These are phyloP conservation scores for Dicyrtoma fusca DNA, from an alignment of 2,888 invertebrate species.

Conservation along the genomic window DNA sequence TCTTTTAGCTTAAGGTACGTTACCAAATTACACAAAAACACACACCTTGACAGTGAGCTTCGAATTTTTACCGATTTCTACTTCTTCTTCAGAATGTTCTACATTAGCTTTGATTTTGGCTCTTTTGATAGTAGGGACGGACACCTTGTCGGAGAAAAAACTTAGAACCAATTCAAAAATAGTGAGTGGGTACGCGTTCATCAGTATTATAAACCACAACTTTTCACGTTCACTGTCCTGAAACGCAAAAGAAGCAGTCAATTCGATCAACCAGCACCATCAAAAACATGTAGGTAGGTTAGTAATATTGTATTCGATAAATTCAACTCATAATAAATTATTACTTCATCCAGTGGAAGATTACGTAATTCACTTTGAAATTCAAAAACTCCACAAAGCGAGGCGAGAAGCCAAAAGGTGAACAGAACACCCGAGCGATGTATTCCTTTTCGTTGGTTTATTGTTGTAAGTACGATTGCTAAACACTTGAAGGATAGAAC, in stretches of 20 bases:
- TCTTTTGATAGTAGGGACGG: no score
- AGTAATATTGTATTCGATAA: no score
- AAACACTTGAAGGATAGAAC: conserved; percentile 18
- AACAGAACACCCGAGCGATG: conserved; percentile 87
- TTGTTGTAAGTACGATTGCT: conserved; percentile 66
- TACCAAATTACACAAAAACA: no score
- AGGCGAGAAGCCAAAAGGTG: conserved; percentile 67
- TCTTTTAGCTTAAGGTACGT: no score
- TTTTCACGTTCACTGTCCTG: conserved; percentile 3
- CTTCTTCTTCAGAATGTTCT: no score
- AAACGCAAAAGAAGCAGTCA: background rate
- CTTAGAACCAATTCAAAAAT: conserved; percentile 3
- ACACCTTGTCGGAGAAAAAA: conserved; percentile 14
- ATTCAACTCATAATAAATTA: no score
- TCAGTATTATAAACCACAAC: conserved; percentile 39
- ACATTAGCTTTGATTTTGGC: no score
- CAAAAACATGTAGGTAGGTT: background rate
- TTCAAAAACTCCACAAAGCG: conserved; percentile 73
- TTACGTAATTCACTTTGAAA: conserved; percentile 68
- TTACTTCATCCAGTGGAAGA: conserved; percentile 4
- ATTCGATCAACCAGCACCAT: background rate
- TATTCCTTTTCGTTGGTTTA: conserved; percentile 82
- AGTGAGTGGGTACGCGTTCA: conserved; percentile 37
- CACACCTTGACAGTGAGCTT: no score
- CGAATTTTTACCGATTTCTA: no score